Evolutionary conservation across 2,797 vertebrate species (phyloP), one percentile per base, ranked within the genome.

Genomic region (Pygocentrus nattereri): DNA sequence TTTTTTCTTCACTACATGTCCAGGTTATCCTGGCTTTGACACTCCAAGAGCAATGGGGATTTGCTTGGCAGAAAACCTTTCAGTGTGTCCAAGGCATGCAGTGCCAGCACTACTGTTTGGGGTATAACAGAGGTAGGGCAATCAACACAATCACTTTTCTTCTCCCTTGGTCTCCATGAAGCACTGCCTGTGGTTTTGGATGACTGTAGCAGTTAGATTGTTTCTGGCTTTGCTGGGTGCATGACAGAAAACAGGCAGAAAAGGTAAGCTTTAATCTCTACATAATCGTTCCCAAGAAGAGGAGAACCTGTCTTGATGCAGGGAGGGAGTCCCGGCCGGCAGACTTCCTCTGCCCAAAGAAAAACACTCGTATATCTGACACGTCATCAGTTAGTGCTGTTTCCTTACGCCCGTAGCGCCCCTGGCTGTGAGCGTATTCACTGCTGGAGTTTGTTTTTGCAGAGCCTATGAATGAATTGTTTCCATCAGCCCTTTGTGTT

Each of bases 291-390:
- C 50, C 34, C n/a, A 21, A 72, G 64, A n/a, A 68, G 68, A 79
- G 62, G 72, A 78, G 70, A 82, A 76, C 64, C 65, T 44, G 16
- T 31, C 15, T 56, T 50, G 58, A 49, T 62, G 82, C 80, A 70
- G 84, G 88, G 86, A 82, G 91, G 90, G 91, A 93, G 91, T 92
- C 92, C 91, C 88, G 87, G 91, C 91, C 92, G 89, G 91, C 90
- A 92, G 89, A 90, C 89, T 88, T 89, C 89, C 50, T 89, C 67
- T 76, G 62, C 50, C 89, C 84, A 90, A 95, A 95, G 93, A 90
- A 93, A 88, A 95, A 92, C 94, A 92, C 88, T 93, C 91, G 73
- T 94, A 91, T 93, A 93, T 96, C 94, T 94, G 92, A 85, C 91
- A 84, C 88, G 83, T 96, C 94, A 90, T 91, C 95, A 89, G 90